A percentile compares a stretch with the other conserved stretches of the same genome.
Evolutionary conservation across 2,888 invertebrate genomes (phyloP).

Genomic region (Drosophila longiperda): DNA sequence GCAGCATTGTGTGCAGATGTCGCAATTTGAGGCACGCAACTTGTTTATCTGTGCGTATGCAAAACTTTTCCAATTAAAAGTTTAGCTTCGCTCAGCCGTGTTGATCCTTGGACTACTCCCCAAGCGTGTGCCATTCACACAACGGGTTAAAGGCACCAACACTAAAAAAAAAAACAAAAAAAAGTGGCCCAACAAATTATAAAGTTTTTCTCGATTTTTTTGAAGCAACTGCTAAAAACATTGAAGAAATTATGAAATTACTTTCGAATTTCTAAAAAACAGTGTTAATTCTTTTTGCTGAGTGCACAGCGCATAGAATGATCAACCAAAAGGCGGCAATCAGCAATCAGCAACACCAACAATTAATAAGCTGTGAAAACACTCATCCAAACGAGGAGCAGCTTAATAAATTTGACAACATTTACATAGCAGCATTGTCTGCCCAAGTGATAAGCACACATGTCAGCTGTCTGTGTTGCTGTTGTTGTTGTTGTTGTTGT

Average conservation of each 20-base stretch:
- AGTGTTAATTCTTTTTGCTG: background rate
- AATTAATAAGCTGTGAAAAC: conserved; percentile 74
- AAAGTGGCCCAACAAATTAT: background rate
- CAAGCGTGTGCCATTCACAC: background rate
- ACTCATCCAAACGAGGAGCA: background rate
- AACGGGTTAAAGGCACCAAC: background rate
- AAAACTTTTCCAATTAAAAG: conserved; percentile 76
- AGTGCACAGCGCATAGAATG: background rate
- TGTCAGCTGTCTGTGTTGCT: conserved; percentile 4
- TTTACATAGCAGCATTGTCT: conserved; percentile 1
- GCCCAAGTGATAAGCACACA: conserved; percentile 40
- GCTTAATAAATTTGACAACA: conserved; percentile 30
- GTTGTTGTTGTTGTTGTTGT: background rate
- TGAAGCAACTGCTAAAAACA: background rate
- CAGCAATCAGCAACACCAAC: conserved; percentile 13
- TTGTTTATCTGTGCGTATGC: conserved; percentile 75
- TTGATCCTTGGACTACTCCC: conserved; percentile 13
- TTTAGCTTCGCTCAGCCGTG: conserved; percentile 40
- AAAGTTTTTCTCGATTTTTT: background rate
- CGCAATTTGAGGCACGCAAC: conserved; percentile 49
- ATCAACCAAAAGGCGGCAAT: background rate
- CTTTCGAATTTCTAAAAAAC: background rate
- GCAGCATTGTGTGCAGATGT: conserved; percentile 6
- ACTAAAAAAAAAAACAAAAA: background rate
- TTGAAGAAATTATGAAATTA: background rate